Conservation (phyloP, 2,797 vertebrate genomes). For the Sphenodon punctatus region DNA sequence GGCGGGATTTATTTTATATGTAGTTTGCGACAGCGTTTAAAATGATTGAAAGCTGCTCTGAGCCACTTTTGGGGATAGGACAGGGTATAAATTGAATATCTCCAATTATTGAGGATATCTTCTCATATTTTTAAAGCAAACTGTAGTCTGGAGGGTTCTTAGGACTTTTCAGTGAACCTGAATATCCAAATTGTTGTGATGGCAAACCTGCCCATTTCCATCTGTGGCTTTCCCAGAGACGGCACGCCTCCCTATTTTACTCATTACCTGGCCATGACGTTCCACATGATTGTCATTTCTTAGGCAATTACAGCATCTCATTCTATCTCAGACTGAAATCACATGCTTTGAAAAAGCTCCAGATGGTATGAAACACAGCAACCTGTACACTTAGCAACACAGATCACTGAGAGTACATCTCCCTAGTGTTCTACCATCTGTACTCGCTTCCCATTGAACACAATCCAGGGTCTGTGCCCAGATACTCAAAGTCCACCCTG, state of each 20-base stretch:
- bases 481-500: neutral
- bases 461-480: neutral
- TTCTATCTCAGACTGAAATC: neutral
- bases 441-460: neutral
- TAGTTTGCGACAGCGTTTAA: too few relatives aligned
- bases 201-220: neutral
- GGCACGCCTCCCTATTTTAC: neutral
- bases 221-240: neutral
- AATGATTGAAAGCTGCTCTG: too few relatives aligned
- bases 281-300: neutral
- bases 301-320: neutral
- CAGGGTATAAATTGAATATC: too few relatives aligned
- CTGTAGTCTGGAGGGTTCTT: neutral
- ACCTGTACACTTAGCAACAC: neutral
- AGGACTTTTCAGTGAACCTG: neutral
- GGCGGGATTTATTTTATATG: too few relatives aligned
- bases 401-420: neutral
- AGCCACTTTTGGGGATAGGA: too few relatives aligned
- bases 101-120: too few relatives aligned
- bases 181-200: neutral
- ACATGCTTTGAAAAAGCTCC: neutral
- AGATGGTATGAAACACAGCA: neutral
- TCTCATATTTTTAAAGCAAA: too few relatives aligned
- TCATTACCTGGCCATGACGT: neutral
- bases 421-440: neutral